Evolutionary conservation across 2,888 invertebrate genomes (phyloP), one percentile per base, ranked within the genome.

Genomic region (Octodonta nipae): DNA sequence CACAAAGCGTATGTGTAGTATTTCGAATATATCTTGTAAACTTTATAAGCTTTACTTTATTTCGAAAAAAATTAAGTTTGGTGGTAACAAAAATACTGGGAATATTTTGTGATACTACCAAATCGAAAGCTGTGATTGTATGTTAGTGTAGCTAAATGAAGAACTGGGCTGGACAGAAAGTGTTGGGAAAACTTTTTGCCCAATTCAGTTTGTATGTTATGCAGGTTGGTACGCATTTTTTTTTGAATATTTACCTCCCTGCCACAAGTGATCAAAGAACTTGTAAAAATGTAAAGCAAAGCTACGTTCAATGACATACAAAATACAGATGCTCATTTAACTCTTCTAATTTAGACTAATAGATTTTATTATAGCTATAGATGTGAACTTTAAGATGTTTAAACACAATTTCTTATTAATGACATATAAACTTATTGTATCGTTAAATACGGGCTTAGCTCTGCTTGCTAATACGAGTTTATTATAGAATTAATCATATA

Each of bases 71-170:
- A 52, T 52, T 55, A 52, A 48, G 52, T 58, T 60, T 59, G 60
- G 60, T 60, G 58, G 60, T 58, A 59, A 55, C 58, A 55, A 57
- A 60, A 59, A 59, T 60, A 59, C 58, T 60, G 58, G 59, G 59
- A 60, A 58, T 56, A 59, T 59, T 59, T 61, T 60, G 58, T 60
- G 60, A 61, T 60, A 59, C 61, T 59, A 60, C 59, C 61, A 61
- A 53, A 50, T 41, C 26, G 36, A 41, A 49, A 52, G 51, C 58
- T 58, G 59, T 59, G 57, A 57, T 59, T 56, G 54, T 56, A 54
- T 57, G 56, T 56, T 56, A 55, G 56, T 49, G 46, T 51, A 52
- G 51, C 47, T 49, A 49, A 31, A 27, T 14, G 12, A 26, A 13
- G 26, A 40, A 51, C 48, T 51, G 49, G 39, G 33, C 29, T 45